Evolutionary conservation across 1,140 invertebrate species (phyloP).

Genomic region (Drosophila truncata): DNA sequence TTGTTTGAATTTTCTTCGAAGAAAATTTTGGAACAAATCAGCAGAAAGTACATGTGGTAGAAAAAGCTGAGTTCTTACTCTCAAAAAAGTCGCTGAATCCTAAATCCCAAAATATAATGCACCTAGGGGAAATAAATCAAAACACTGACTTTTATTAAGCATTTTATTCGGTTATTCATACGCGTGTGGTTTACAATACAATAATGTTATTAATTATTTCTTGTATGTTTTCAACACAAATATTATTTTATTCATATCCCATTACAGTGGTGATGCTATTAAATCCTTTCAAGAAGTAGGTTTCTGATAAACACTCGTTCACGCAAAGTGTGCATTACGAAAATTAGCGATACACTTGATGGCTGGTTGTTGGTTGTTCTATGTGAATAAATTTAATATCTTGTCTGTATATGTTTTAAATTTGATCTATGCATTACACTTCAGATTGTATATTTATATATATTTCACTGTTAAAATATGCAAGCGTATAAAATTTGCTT

Average conservation of each 20-base stretch:
- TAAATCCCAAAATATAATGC: neutral
- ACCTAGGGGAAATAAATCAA: neutral
- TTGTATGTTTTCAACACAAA: conserved; percentile 79
- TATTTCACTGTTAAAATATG: conserved; percentile 78
- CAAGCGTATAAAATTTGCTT: conserved; percentile 80
- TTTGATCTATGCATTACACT: conserved; percentile 67
- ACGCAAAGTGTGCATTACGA: conserved; percentile 71
- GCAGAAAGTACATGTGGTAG: too few relatives aligned
- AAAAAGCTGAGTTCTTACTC: too few relatives aligned
- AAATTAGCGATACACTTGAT: conserved; percentile 70
- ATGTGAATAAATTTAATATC: conserved; percentile 39
- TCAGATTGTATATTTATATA: conserved; percentile 73
- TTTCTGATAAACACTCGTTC: conserved; percentile 47
- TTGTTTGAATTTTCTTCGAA: too few relatives aligned
- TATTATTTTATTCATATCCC: conserved; percentile 71
- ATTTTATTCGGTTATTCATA: conserved; percentile 84
- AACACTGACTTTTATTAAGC: conserved; percentile 66
- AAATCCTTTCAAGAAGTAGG: conserved; percentile 66
- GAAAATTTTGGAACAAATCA: too few relatives aligned
- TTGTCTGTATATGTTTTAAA: conserved; percentile 67
- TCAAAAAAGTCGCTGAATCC: too few relatives aligned
- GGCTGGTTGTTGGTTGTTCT: conserved; percentile 35
- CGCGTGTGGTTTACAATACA: conserved; percentile 85
- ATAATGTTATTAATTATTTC: conserved; percentile 70
- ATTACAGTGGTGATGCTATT: conserved; percentile 69